Conservation (phyloP, 1,140 invertebrate species). For the Thrips palmi region DNA sequence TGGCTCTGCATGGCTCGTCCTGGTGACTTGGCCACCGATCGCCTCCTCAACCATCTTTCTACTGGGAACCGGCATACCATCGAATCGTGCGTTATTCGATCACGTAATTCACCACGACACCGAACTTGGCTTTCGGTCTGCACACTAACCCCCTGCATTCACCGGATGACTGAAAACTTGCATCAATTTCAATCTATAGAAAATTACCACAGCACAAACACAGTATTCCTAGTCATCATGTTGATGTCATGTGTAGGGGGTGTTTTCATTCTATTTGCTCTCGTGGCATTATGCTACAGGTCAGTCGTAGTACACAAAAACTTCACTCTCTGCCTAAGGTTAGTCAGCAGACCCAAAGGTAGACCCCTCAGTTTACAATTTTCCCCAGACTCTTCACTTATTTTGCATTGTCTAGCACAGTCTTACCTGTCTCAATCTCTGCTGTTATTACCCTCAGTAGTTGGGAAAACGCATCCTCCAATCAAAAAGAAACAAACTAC, state of each 20-base stretch:
- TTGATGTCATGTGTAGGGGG: slow-evolving; percentile 96
- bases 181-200: slow-evolving; percentile 32
- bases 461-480: neutral
- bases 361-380: neutral
- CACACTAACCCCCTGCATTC: too few relatives aligned
- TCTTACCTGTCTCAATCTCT: neutral
- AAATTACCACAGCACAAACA: slow-evolving; percentile 87
- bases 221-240: slow-evolving; percentile 89
- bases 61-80: too few relatives aligned
- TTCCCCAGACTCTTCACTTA: neutral
- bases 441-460: neutral
- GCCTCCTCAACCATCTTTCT: too few relatives aligned
- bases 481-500: neutral
- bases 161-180: slow-evolving; percentile 13
- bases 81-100: too few relatives aligned
- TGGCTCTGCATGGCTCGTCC: too few relatives aligned
- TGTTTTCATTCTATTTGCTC: slow-evolving; percentile 94
- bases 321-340: slow-evolving; percentile 92
- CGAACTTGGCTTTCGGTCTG: too few relatives aligned
- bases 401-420: slow-evolving; percentile 5
- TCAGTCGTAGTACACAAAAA: slow-evolving; percentile 95
- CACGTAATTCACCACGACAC: too few relatives aligned
- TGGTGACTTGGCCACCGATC: too few relatives aligned
- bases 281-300: slow-evolving; percentile 98
- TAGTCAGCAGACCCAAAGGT: slow-evolving; percentile 32